Conservation (phyloP, 2,113 vertebrate genomes). For the Elaphurus davidianus region DNA sequence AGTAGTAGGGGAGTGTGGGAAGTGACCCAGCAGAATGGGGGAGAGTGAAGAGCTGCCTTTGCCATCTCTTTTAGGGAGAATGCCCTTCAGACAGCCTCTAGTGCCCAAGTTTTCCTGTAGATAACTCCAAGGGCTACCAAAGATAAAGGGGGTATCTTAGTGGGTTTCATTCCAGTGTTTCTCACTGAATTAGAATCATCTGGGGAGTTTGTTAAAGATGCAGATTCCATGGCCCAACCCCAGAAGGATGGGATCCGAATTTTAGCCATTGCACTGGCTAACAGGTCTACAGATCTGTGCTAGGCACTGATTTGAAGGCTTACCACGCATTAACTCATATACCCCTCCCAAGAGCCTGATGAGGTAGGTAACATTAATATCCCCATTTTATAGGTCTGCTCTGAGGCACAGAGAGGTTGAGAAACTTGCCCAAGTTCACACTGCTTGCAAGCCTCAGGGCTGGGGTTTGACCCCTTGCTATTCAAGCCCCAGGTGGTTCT, state of each 20-base stretch:
- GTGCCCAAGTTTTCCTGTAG: not conserved
- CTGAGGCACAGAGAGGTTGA: not conserved
- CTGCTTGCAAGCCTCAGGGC: not conserved
- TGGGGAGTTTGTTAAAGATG: not conserved
- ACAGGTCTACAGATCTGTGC: not conserved
- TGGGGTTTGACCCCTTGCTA: not conserved
- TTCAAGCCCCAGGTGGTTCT: not conserved
- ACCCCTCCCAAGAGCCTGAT: not conserved
- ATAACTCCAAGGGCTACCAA: not conserved
- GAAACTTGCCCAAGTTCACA: not conserved
- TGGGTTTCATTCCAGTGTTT: not conserved
- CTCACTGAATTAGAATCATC: not conserved
- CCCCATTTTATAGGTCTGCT: not conserved
- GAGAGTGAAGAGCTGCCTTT: not conserved
- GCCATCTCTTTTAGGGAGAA: not conserved
- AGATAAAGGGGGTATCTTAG: not conserved
- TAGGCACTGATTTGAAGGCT: not conserved
- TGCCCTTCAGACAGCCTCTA: not conserved
- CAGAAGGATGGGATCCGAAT: not conserved
- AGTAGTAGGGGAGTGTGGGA: not conserved
- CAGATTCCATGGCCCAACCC: not conserved
- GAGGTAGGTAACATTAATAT: not conserved
- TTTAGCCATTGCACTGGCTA: not conserved
- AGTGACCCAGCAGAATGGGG: not conserved
- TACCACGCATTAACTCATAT: not conserved